These are phyloP conservation scores for Steatornis caripensis DNA, from an alignment of 2,113 vertebrate species.

Conservation along the genomic window DNA sequence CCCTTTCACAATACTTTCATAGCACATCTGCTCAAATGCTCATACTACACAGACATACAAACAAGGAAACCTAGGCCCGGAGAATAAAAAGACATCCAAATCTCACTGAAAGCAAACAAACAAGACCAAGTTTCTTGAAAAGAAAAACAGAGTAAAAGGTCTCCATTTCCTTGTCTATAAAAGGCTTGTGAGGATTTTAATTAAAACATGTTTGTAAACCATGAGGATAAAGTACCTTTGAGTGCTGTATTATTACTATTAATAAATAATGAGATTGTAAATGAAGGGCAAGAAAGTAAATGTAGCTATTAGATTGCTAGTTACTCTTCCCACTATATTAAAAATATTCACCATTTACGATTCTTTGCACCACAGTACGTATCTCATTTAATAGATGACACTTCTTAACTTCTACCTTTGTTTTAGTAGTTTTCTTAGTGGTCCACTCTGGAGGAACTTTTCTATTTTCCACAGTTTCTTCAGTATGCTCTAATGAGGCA, in stretches of 20 bases:
- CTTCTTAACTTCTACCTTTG: conserved; percentile 63
- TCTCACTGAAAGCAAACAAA: neutral
- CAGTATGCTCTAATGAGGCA: conserved; percentile 51
- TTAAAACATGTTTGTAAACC: neutral
- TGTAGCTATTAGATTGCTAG: neutral
- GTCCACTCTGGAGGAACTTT: conserved; percentile 55
- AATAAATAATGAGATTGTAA: neutral
- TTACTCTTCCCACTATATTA: neutral
- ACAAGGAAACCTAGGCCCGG: neutral
- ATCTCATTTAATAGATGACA: neutral
- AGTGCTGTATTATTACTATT: neutral
- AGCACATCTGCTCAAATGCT: neutral
- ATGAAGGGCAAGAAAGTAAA: neutral
- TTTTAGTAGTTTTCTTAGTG: conserved; percentile 4
- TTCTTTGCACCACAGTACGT: neutral
- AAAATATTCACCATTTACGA: neutral
- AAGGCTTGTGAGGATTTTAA: neutral
- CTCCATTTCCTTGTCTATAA: neutral
- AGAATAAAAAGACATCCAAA: neutral
- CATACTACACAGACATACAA: neutral
- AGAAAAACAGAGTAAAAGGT: neutral
- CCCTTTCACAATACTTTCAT: neutral
- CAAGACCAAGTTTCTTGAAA: neutral
- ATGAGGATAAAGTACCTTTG: neutral
- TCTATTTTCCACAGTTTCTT: conserved; percentile 7